Conservation (phyloP, 2,888 invertebrate genomes). For the Phengaris alcon region DNA sequence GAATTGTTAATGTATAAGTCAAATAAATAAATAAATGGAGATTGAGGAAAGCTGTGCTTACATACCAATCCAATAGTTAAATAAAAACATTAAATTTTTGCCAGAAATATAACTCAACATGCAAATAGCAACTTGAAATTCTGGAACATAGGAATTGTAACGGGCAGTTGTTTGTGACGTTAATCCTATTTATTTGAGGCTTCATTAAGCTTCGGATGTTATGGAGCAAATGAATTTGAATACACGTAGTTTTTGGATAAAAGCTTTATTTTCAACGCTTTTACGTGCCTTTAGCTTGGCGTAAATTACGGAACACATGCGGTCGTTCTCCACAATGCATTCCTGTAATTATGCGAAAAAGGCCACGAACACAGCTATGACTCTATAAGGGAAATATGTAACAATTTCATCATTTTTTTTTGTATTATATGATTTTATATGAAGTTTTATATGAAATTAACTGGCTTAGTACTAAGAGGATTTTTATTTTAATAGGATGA, state of each 20-base stretch:
- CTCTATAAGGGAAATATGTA: constrained; percentile 24
- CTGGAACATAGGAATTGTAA: constrained; percentile 8
- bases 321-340: constrained; percentile 63
- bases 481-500: not conserved
- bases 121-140: not conserved
- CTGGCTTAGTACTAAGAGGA: not conserved
- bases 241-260: constrained; percentile 44
- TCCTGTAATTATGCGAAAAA: constrained; percentile 69
- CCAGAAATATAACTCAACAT: not conserved
- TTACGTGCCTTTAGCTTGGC: constrained; percentile 55
- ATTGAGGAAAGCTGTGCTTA: not conserved
- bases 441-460: not conserved
- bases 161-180: constrained; percentile 7
- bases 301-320: constrained; percentile 60
- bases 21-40: not conserved
- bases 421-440: too few species aligned
- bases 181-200: constrained; percentile 25
- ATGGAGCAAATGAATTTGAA: constrained; percentile 29
- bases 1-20: too few species aligned
- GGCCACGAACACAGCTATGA: constrained; percentile 47
- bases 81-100: not conserved
- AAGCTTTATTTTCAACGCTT: constrained; percentile 51
- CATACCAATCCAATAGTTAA: not conserved
- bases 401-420: not conserved
- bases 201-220: constrained; percentile 28